phyloP scores from a whole-genome alignment of 2,888 invertebrate species.

The Seira musarum region DNA sequence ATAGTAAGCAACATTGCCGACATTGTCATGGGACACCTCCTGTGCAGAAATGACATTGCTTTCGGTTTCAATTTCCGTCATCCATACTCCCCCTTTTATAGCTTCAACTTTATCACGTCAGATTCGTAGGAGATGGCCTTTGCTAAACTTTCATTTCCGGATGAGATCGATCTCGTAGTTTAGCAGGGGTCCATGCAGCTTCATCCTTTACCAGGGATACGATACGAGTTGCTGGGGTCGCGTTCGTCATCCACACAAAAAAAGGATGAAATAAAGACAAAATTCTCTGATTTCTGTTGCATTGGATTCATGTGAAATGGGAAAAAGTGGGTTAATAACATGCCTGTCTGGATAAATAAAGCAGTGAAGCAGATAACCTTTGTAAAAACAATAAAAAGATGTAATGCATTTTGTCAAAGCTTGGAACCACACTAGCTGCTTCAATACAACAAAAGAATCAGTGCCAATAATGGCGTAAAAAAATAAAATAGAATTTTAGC shows the following conservation, averaged over 20 bases:
- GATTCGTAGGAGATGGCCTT: too few species aligned
- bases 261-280: too few species aligned
- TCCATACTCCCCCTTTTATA: neutral
- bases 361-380: conserved; percentile 3
- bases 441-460: neutral
- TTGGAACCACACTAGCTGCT: neutral
- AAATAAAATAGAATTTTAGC: too few species aligned
- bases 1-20: neutral
- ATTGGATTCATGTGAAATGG: too few species aligned
- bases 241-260: too few species aligned
- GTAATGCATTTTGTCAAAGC: neutral
- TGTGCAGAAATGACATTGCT: conserved; percentile 8
- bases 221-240: too few species aligned
- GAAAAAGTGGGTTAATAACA: conserved; percentile 6
- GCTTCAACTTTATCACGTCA: too few species aligned
- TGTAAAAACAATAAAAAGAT: conserved; percentile 13
- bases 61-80: conserved; percentile 9
- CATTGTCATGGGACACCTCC: neutral
- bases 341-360: conserved; percentile 1
- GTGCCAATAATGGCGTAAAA: too few species aligned
- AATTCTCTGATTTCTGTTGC: too few species aligned
- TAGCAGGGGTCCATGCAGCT: neutral
- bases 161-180: neutral
- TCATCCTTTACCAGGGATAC: too few species aligned
- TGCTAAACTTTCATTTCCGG: too few species aligned